A percentile compares a stretch with the other conserved stretches of the same genome.
Conservation (phyloP, 2,113 vertebrate genomes). For the Podarcis cretensis region DNA sequence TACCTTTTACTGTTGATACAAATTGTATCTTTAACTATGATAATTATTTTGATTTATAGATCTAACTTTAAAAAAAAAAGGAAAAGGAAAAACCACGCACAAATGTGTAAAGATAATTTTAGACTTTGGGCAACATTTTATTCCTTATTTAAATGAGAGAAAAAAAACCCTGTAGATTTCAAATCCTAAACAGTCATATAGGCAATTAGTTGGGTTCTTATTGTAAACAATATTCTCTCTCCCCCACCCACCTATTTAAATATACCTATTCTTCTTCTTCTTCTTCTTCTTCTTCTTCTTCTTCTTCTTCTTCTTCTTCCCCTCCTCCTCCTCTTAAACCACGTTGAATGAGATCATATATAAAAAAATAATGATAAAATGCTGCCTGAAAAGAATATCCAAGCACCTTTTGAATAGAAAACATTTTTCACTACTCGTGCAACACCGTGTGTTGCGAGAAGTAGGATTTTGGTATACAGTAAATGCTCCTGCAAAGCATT, state of each 20-base stretch:
- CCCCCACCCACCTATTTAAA: slow-evolving; percentile 44
- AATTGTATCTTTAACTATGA: slow-evolving; percentile 98
- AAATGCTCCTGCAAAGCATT: slow-evolving; percentile 98
- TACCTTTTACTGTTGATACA: slow-evolving; percentile 96
- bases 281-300: background rate
- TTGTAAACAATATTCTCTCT: slow-evolving; percentile 40
- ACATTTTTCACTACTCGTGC: slow-evolving; percentile 86
- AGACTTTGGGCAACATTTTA: slow-evolving; percentile 90
- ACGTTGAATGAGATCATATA: background rate
- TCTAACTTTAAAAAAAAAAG: slow-evolving; percentile 69
- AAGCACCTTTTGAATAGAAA: slow-evolving; percentile 89
- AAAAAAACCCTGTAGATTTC: slow-evolving; percentile 62
- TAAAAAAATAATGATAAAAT: slow-evolving; percentile 83
- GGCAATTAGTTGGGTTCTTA: slow-evolving; percentile 70
- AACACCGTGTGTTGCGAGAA: slow-evolving; percentile 91
- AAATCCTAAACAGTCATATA: slow-evolving; percentile 70
- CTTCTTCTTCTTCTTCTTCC: background rate
- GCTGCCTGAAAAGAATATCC: slow-evolving; percentile 86
- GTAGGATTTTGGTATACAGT: slow-evolving; percentile 90
- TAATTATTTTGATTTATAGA: slow-evolving; percentile 90
- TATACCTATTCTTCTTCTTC: slow-evolving; percentile 59
- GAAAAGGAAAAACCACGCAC: slow-evolving; percentile 27
- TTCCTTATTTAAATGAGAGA: slow-evolving; percentile 76
- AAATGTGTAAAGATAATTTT: slow-evolving; percentile 78
- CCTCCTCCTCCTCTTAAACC: slow-evolving; percentile 72